Percentiles rank a stretch among this genome's conserved stretches.
These are phyloP conservation scores for Galleria mellonella DNA, from an alignment of 1,140 invertebrate genomes.

Conservation along the genomic window DNA sequence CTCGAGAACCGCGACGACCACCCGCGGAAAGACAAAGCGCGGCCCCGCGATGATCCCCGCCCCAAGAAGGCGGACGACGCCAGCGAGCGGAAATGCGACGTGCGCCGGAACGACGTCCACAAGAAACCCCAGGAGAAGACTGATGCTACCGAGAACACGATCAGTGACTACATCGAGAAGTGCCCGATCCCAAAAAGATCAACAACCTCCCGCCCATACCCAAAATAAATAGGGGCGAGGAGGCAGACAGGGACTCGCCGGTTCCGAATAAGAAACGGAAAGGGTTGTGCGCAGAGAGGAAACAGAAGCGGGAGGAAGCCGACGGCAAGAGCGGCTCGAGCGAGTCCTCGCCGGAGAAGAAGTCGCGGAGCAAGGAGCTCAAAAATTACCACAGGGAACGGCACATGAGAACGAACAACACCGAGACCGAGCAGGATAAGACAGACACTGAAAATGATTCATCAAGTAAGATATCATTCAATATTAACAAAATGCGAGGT, in stretches of 20 bases:
- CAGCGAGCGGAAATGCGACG: constrained; percentile 14
- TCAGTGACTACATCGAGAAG: constrained; percentile 31
- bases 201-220: constrained; percentile 66
- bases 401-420: constrained; percentile 78
- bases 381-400: constrained; percentile 76
- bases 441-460: constrained; percentile 16
- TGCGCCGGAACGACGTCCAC: constrained; percentile 6
- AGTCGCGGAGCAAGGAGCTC: constrained; percentile 56
- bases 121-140: constrained; percentile 6
- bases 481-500: constrained; percentile 35
- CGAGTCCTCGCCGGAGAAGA: constrained; percentile 38
- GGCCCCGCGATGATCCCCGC: not conserved
- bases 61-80: constrained; percentile 7
- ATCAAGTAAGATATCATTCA: constrained; percentile 63
- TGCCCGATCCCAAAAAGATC: constrained; percentile 39
- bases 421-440: constrained; percentile 13
- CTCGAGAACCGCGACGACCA: constrained; percentile 10
- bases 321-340: constrained; percentile 12
- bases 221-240: constrained; percentile 40
- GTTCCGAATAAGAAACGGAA: constrained; percentile 24
- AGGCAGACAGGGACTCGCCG: constrained; percentile 19
- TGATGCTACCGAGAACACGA: constrained; percentile 13
- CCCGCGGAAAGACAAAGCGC: not conserved
- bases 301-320: constrained; percentile 24
- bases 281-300: constrained; percentile 29